phyloP scores from a whole-genome alignment of 2,113 vertebrate species.

The Bungarus multicinctus region DNA sequence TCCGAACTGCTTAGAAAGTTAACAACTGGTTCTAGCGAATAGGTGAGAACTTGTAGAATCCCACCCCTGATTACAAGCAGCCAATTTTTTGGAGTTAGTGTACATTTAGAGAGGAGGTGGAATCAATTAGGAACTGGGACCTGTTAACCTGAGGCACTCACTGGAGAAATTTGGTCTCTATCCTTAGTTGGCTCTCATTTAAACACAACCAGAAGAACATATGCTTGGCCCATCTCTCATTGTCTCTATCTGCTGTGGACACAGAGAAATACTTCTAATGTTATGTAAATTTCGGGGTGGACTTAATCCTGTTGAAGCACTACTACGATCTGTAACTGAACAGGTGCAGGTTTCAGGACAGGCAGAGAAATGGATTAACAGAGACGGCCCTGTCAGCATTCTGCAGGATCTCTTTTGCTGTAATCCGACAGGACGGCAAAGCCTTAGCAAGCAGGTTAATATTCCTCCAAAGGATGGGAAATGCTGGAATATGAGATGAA shows the following conservation, averaged over 20 bases:
- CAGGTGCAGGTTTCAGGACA: background rate
- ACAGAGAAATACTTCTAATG: background rate
- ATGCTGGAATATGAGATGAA: too few relatives aligned
- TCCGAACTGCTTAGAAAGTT: too few relatives aligned
- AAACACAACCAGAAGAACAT: background rate
- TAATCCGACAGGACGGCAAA: constrained; percentile 8
- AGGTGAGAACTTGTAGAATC: too few relatives aligned
- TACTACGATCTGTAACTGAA: background rate
- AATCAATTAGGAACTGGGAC: background rate
- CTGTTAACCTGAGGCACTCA: background rate
- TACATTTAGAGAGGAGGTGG: background rate
- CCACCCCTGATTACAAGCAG: too few relatives aligned
- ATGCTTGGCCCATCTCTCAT: background rate
- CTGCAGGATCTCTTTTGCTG: background rate
- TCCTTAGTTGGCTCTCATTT: background rate
- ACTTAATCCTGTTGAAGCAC: background rate
- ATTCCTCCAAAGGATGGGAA: background rate
- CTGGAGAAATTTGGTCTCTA: background rate
- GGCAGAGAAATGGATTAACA: background rate
- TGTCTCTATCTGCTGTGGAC: background rate
- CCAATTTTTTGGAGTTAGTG: background rate
- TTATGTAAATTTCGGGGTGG: background rate
- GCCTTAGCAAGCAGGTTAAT: background rate
- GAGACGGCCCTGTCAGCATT: background rate
- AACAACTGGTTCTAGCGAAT: too few relatives aligned